Evolutionary conservation across 2,797 vertebrate genomes (phyloP).

Genomic region (Poecilia picta): DNA sequence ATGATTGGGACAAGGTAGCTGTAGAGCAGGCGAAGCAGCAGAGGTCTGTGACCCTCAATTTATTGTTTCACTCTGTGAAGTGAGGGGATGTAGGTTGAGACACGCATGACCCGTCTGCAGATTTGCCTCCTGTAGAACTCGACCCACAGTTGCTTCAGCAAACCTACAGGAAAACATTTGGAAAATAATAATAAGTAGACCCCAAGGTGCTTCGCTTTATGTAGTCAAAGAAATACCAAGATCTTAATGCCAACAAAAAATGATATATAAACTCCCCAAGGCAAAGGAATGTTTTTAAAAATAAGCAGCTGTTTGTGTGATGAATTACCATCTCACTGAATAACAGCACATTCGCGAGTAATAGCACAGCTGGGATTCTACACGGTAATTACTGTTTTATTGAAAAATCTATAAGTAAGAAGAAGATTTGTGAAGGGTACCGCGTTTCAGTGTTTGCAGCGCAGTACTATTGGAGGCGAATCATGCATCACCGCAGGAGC

Average conservation of each 20-base stretch:
- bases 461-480: constrained; percentile 23
- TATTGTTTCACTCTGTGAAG: constrained; percentile 48
- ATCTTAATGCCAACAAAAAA: constrained; percentile 16
- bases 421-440: constrained; percentile 61
- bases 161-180: constrained; percentile 10
- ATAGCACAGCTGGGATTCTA: constrained; percentile 66
- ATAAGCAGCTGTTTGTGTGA: constrained; percentile 59
- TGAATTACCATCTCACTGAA: constrained; percentile 66
- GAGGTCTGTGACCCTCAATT: constrained; percentile 61
- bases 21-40: constrained; percentile 17
- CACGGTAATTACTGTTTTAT: constrained; percentile 73
- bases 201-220: background rate
- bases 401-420: constrained; percentile 70
- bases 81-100: constrained; percentile 45
- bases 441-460: constrained; percentile 31
- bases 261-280: constrained; percentile 41
- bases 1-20: constrained; percentile 39
- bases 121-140: constrained; percentile 38
- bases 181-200: constrained; percentile 18
- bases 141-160: constrained; percentile 28
- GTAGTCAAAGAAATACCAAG: constrained; percentile 13
- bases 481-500: constrained; percentile 22
- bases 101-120: constrained; percentile 40
- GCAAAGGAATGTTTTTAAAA: constrained; percentile 57
- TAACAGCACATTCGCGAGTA: constrained; percentile 51